Conservation (phyloP, 2,113 vertebrate genomes). For the Nycticorax nycticorax region DNA sequence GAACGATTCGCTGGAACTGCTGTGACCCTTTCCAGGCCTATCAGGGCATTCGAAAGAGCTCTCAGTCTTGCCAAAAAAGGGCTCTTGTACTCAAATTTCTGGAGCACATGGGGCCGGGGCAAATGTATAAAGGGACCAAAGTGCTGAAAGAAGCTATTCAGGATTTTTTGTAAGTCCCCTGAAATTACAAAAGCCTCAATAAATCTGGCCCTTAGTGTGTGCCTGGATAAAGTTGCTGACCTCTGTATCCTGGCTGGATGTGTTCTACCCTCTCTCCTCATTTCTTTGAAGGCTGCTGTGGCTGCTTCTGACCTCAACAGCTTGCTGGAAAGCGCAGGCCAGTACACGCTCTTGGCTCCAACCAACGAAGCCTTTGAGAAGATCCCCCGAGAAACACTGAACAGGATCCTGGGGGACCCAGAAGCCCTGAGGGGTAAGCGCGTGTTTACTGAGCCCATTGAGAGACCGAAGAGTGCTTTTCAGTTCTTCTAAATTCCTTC, state of each 20-base stretch:
- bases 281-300: conserved; percentile 82
- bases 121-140: neutral
- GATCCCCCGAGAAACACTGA: conserved; percentile 88
- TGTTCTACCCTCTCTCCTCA: neutral
- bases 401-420: conserved; percentile 92
- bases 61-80: neutral
- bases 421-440: conserved; percentile 88
- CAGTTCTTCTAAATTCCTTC: neutral
- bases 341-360: conserved; percentile 92
- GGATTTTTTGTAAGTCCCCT: neutral
- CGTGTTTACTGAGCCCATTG: neutral
- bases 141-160: conserved; percentile 49
- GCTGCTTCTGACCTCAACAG: conserved; percentile 87
- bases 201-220: neutral
- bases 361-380: conserved; percentile 96
- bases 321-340: conserved; percentile 84
- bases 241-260: neutral
- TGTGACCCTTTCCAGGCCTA: conserved; percentile 3
- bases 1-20: neutral
- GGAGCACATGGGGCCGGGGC: neutral
- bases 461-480: neutral
- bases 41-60: neutral
- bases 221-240: neutral
- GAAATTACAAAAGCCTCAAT: conserved; percentile 7
- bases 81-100: conserved; percentile 32